A percentile compares a stretch with the other conserved stretches of the same genome.
Conservation (phyloP, 2,797 vertebrate species). For the Loriculus beryllinus region DNA sequence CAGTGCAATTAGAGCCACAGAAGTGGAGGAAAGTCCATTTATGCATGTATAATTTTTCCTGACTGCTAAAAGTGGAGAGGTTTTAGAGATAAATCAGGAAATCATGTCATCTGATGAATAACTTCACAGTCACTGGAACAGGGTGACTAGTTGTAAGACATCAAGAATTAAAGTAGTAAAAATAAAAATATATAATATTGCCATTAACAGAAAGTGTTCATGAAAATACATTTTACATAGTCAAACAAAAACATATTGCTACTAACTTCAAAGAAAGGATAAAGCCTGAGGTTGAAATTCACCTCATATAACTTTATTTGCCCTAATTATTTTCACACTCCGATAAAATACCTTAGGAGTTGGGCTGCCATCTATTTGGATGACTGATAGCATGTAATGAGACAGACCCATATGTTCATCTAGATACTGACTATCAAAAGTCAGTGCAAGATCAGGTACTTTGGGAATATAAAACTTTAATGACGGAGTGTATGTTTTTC, state of each 20-base stretch:
- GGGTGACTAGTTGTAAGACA: neutral
- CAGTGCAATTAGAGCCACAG: neutral
- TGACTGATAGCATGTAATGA: neutral
- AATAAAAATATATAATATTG: neutral
- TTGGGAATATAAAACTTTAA: neutral
- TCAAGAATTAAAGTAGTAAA: neutral
- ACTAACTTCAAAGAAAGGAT: neutral
- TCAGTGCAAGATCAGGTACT: neutral
- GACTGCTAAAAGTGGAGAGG: neutral
- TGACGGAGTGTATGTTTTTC: neutral
- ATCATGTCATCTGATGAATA: neutral
- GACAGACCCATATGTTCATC: neutral
- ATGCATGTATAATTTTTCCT: neutral
- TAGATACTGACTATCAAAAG: neutral
- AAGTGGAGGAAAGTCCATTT: neutral
- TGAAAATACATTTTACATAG: neutral
- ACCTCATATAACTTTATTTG: slow-evolving; percentile 1
- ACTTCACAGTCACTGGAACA: neutral
- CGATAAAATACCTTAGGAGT: neutral
- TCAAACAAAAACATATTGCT: slow-evolving; percentile 1
- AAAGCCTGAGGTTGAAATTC: neutral
- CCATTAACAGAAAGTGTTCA: neutral
- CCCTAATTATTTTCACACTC: slow-evolving; percentile 15
- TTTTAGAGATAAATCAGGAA: neutral
- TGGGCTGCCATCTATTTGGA: neutral